Conservation (phyloP, 2,888 invertebrate species). For the Drosophila paranaensis region DNA sequence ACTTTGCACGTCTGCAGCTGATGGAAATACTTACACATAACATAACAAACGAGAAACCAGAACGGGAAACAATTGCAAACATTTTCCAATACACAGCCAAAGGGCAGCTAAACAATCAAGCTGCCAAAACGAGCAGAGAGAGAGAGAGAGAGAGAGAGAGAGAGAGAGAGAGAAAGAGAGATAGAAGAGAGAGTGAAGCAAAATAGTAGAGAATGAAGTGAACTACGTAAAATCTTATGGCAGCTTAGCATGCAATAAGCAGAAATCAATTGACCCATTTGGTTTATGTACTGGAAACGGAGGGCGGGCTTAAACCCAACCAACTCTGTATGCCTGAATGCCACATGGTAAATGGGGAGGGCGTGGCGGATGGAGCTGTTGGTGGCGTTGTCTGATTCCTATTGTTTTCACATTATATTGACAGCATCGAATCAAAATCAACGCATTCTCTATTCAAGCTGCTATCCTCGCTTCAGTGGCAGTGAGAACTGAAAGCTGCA, state of each 20-base stretch:
- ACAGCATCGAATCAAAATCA: conserved; percentile 67
- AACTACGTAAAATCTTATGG: conserved; percentile 67
- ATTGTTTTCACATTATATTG: conserved; percentile 68
- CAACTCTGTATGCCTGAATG: conserved; percentile 40
- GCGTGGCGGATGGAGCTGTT: neutral
- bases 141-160: neutral
- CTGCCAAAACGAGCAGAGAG: conserved; percentile 4
- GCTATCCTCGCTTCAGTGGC: conserved; percentile 12
- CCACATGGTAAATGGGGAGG: conserved; percentile 35
- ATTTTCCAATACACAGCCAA: conserved; percentile 56
- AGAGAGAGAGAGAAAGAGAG: too few species aligned
- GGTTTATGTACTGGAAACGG: conserved; percentile 79
- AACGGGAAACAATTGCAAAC: conserved; percentile 66
- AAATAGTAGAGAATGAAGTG: conserved; percentile 19
- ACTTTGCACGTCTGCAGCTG: conserved; percentile 71
- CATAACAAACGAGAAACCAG: conserved; percentile 43
- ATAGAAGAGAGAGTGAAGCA: neutral
- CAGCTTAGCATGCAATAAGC: conserved; percentile 77
- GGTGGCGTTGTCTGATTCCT: conserved; percentile 18
- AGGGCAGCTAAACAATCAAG: conserved; percentile 22
- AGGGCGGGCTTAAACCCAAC: conserved; percentile 30
- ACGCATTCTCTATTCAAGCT: conserved; percentile 52
- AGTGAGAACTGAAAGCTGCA: conserved; percentile 66
- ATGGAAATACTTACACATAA: conserved; percentile 68
- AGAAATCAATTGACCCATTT: conserved; percentile 82